Conservation (phyloP, 1,140 invertebrate species). For the Drosophila chauvacae region DNA sequence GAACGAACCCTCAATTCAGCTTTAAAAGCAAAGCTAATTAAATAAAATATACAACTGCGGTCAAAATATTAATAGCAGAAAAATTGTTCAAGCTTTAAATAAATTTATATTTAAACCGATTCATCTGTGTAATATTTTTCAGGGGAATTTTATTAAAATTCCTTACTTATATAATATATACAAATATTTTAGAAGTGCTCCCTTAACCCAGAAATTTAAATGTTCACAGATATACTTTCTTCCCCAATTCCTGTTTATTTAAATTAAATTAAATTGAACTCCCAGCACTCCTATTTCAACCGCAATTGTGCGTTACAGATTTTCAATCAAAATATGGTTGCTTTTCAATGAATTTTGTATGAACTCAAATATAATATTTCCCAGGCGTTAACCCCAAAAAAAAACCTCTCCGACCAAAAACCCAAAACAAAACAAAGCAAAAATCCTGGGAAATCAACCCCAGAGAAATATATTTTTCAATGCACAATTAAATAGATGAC, state of each 20-base stretch:
- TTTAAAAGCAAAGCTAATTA: constrained; percentile 27
- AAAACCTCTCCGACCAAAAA: constrained; percentile 24
- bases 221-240: not conserved
- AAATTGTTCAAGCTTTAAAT: not conserved
- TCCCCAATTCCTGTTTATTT: not conserved
- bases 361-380: constrained; percentile 39
- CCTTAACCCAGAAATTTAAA: no score
- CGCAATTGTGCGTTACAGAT: constrained; percentile 12
- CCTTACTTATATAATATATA: not conserved
- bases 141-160: not conserved
- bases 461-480: constrained; percentile 47
- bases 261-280: not conserved
- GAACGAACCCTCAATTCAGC: not conserved
- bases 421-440: constrained; percentile 40
- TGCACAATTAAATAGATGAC: constrained; percentile 65
- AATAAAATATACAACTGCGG: not conserved
- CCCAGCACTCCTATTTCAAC: not conserved
- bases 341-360: constrained; percentile 51
- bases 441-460: constrained; percentile 48
- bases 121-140: not conserved
- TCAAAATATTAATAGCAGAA: not conserved
- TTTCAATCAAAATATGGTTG: constrained; percentile 42
- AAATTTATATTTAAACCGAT: not conserved
- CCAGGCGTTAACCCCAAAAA: constrained; percentile 29
- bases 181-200: not conserved